Evolutionary conservation across 2,797 vertebrate genomes (phyloP).

Genomic region (Poecilia picta): DNA sequence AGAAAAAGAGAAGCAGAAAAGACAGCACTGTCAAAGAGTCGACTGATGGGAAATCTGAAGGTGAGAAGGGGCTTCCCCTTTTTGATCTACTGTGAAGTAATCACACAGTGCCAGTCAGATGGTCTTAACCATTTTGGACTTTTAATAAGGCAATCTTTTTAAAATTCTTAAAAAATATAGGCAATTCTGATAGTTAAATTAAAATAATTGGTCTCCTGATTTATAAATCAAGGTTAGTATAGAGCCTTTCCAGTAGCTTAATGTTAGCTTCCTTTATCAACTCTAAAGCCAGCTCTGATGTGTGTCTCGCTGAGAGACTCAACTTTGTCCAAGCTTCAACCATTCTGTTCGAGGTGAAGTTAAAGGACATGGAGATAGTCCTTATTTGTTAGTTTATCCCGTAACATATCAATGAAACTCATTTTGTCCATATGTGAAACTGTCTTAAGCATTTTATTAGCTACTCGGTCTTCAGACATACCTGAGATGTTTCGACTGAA

Average conservation of each 20-base stretch:
- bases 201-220: neutral
- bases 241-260: neutral
- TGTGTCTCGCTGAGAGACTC: neutral
- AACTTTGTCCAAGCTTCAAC: neutral
- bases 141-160: neutral
- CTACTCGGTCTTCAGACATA: neutral
- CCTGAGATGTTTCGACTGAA: no score
- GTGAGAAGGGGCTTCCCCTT: constrained; percentile 68
- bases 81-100: constrained; percentile 7
- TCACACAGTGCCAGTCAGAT: neutral
- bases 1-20: constrained; percentile 90
- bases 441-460: no score
- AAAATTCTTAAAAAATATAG: neutral
- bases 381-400: neutral
- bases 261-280: neutral
- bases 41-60: constrained; percentile 84
- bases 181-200: neutral
- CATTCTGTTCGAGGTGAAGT: neutral
- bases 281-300: no score
- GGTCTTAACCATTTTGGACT: neutral
- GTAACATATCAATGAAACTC: no score
- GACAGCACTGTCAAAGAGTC: constrained; percentile 84
- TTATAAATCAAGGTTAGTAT: neutral
- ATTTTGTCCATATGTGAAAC: no score
- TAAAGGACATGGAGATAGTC: neutral